Conservation (phyloP, 1,140 invertebrate genomes). For the Nasonia giraulti region DNA sequence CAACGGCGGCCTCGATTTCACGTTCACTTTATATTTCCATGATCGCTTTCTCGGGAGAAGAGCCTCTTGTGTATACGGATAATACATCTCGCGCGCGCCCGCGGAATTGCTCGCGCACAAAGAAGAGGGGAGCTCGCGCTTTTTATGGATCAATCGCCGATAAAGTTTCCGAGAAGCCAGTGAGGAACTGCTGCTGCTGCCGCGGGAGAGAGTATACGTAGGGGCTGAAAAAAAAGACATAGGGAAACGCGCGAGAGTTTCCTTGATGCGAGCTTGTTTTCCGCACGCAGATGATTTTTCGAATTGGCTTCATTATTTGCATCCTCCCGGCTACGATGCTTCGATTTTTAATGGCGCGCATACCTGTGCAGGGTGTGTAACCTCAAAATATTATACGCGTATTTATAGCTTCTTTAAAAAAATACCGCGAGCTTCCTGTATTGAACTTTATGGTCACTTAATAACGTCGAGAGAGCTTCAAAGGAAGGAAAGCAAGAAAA, state of each 20-base stretch:
- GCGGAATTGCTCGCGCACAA: background rate
- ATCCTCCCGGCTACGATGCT: too few relatives aligned
- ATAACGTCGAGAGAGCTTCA: background rate
- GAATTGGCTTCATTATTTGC: too few relatives aligned
- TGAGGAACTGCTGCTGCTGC: background rate
- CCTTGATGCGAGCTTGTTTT: too few relatives aligned
- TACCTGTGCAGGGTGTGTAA: too few relatives aligned
- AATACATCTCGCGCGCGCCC: slow-evolving; percentile 12
- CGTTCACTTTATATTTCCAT: slow-evolving; percentile 40
- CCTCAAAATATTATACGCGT: too few relatives aligned
- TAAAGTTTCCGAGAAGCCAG: slow-evolving; percentile 29
- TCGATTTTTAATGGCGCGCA: too few relatives aligned
- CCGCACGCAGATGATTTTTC: too few relatives aligned
- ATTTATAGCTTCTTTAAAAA: too few relatives aligned
- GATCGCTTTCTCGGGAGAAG: slow-evolving; percentile 38
- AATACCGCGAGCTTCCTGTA: background rate
- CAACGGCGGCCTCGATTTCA: slow-evolving; percentile 13
- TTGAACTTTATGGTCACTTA: background rate
- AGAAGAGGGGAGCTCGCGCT: slow-evolving; percentile 14
- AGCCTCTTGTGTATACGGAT: background rate
- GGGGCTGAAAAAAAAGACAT: background rate
- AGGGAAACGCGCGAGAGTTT: too few relatives aligned
- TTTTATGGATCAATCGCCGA: slow-evolving; percentile 47
- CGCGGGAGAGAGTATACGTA: background rate
- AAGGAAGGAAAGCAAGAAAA: background rate